Base-by-base conservation (phyloP, 2,888 invertebrate species). In the Phrixothrix hirtus region DNA sequence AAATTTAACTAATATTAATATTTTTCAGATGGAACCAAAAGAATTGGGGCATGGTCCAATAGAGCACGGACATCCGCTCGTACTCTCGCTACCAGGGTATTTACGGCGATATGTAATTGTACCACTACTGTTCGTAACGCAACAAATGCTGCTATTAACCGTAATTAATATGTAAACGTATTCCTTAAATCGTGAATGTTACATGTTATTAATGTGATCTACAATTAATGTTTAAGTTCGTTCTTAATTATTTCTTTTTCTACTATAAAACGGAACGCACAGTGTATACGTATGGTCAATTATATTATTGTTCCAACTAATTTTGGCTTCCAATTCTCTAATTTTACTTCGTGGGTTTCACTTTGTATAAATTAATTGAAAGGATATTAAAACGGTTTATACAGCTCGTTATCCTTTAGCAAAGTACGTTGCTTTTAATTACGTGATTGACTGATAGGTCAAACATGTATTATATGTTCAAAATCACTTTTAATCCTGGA, bases 101-200 rank as follows among this genome's bases (percentile, higher is more conserved):
- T 76, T 63, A 75, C 76, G 42, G 75, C 75, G 56, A 75, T 76
- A 61, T 76, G 76, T 57, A 75, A 76, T 62, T 76, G 76, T 65
- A 75, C 76, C 52, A 75, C 73, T 64, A 66, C 74, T 44, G 72
- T 76, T 48, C 48, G 56, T 16, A 56, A 52, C 35, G 56, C 52
- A 14, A 72, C 73, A 60, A 75, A 69, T 55, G 73, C 70, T 55
- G 68, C 74, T 41, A 66, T 66, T 57, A 70, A 73, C 54, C 63
- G 73, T 57, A 74, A 65, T 56, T 68, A 61, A 15, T 14, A 61
- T 42, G 36, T 47, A 17, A 30, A 29, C 29, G 10, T 34, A 31
- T 13, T 14, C 11, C 14, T 17, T 47, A 25, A 30, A 12, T 21
- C 1, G 26, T 43, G 38, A 15, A 37, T 54, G 42, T 52, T 36